Evolutionary conservation across 1,140 invertebrate genomes (phyloP).

Genomic region (Centruroides sculpturatus): DNA sequence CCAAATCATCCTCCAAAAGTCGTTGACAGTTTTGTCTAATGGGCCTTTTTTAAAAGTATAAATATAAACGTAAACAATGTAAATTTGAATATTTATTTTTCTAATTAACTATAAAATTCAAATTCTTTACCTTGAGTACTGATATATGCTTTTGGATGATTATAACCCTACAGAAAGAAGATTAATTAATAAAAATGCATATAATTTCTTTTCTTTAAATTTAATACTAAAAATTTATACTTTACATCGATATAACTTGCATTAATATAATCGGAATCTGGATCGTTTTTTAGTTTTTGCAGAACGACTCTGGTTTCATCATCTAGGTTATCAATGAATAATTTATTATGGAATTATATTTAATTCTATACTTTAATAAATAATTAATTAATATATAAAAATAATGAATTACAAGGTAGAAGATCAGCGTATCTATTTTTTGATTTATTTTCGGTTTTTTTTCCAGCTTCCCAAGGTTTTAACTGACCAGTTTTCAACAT

Average conservation of each 20-base stretch:
- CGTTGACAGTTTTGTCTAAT: conserved; percentile 47
- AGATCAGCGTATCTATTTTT: conserved; percentile 71
- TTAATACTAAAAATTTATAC: conserved; percentile 26
- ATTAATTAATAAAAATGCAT: no score
- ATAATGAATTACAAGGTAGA: conserved; percentile 42
- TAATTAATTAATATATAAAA: no score
- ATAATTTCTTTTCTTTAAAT: no score
- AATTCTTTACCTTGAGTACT: no score
- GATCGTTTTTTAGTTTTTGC: conserved; percentile 44
- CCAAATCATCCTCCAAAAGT: conserved; percentile 72
- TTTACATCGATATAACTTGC: conserved; percentile 92
- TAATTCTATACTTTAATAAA: no score
- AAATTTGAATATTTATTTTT: no score
- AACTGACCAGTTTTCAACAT: conserved; percentile 4
- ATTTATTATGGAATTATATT: not conserved
- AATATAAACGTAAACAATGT: no score
- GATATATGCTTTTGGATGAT: no score
- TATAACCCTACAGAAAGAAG: no score
- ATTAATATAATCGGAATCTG: conserved; percentile 89
- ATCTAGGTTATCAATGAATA: conserved; percentile 44
- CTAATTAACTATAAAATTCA: no score
- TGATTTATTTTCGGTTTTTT: conserved; percentile 43
- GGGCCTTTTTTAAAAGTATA: conserved; percentile 33
- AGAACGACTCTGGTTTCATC: conserved; percentile 93
- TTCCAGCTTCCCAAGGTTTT: conserved; percentile 25